Conservation (phyloP, 2,113 vertebrate species). For the Paracanthobrama guichenoti region DNA sequence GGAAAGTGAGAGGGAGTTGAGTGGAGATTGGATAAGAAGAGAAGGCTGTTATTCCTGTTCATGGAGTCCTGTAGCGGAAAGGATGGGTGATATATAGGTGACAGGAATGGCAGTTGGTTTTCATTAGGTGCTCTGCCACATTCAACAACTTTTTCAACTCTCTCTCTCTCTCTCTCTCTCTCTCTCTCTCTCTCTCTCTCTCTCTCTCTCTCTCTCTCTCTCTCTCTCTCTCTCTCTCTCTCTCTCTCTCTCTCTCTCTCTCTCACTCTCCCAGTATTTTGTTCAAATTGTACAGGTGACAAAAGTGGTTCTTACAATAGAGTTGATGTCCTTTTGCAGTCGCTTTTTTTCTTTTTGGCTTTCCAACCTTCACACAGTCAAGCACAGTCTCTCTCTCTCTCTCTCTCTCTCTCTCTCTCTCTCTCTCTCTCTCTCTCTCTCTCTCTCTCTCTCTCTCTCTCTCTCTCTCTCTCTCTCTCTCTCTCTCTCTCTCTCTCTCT, state of each 20-base stretch:
- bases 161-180: neutral
- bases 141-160: slow-evolving; percentile 32
- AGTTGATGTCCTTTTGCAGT: neutral
- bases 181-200: neutral
- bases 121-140: slow-evolving; percentile 70
- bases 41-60: slow-evolving; percentile 68
- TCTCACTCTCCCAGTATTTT: neutral
- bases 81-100: slow-evolving; percentile 71
- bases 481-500: slow-evolving; percentile 50
- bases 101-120: slow-evolving; percentile 77
- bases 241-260: neutral
- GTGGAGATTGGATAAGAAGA: slow-evolving; percentile 64
- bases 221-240: neutral
- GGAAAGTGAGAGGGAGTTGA: slow-evolving; percentile 46
- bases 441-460: slow-evolving; percentile 64
- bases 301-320: neutral
- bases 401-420: slow-evolving; percentile 60
- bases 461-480: no score
- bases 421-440: slow-evolving; percentile 63
- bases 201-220: neutral
- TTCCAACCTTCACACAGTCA: slow-evolving; percentile 51
- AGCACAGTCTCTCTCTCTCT: slow-evolving; percentile 42
- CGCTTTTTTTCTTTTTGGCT: slow-evolving; percentile 33
- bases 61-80: slow-evolving; percentile 62
- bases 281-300: slow-evolving; percentile 22